Base-by-base conservation (phyloP, 2,797 vertebrate species). In the Manis pentadactyla region DNA sequence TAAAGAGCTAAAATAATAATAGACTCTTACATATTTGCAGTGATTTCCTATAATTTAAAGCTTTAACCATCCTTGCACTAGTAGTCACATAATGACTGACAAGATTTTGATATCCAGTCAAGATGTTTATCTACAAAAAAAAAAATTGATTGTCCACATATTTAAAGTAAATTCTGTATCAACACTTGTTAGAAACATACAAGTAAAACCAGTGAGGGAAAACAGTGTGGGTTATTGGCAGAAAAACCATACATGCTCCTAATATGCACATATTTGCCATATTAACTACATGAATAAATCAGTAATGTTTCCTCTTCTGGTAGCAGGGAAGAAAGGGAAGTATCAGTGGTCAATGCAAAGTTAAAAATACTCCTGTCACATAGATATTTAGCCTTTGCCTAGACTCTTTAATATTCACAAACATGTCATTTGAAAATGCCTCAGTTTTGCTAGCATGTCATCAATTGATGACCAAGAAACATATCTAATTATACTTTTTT, bases 341-440 rank as follows among this genome's bases (percentile, higher is more conserved):
- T 96, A 97, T 97, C 97, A 97, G 95, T 87, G 96, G 95, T 96
- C 93, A 97, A 95, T 88, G 85, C 9, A 19, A 71, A 83, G 73
- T 85, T 83, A 25, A 87, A 89, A 87, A 90, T 97, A 95, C 88
- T 96, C 95, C 97, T 97, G 94, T 98, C 97, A 96, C 93, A 95
- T 77, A 98, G 97, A 97, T 87, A 98, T 95, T 31, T 97, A 98
- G 97, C 98, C 97, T 98, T 98, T 97, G 95, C 96, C 92, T 97
- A 96, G 83, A 82, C 93, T 96, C 97, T 98, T 98, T 98, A 98
- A 98, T 97, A 97, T 98, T 90, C 75, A 96, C 97, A 98, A 98
- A 98, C 97, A 97, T 98, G 97, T 98, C 97, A 98, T 98, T 98
- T 98, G 98, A 97, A 98, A 98, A 97, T 5, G 93, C 97, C 96